phyloP scores from a whole-genome alignment of 2,797 vertebrate genomes.

The Hirundo rustica region DNA sequence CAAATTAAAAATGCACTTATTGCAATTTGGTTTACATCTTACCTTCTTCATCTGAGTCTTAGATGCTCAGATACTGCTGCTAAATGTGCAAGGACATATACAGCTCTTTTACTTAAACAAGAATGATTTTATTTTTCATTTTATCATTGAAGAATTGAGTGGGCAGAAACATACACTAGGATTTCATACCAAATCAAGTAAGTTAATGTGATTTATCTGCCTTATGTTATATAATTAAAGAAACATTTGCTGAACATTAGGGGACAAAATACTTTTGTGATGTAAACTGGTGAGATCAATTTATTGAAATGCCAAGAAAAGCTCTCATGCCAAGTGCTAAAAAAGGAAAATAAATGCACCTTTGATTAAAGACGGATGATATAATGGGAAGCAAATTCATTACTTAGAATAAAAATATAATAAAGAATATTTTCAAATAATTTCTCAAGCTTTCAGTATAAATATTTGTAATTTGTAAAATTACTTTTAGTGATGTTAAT shows the following conservation, averaged over 20 bases:
- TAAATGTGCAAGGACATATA: not conserved
- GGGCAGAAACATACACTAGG: not conserved
- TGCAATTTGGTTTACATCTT: not conserved
- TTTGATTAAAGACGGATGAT: not conserved
- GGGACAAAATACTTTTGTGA: not conserved
- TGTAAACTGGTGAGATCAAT: not conserved
- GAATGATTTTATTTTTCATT: not conserved
- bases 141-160: not conserved
- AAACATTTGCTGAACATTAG: not conserved
- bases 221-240: not conserved
- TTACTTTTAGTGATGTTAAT: not conserved
- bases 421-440: not conserved
- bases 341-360: not conserved
- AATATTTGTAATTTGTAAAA: not conserved
- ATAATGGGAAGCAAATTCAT: not conserved
- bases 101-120: not conserved
- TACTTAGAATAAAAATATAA: not conserved
- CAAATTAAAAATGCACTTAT: not conserved
- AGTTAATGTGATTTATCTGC: not conserved
- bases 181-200: not conserved
- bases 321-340: not conserved
- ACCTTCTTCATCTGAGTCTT: not conserved
- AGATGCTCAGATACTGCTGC: not conserved
- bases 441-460: not conserved
- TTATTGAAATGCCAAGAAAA: conserved; percentile 30